phyloP scores from a whole-genome alignment of 1,140 invertebrate species.

The Euwallacea similis region DNA sequence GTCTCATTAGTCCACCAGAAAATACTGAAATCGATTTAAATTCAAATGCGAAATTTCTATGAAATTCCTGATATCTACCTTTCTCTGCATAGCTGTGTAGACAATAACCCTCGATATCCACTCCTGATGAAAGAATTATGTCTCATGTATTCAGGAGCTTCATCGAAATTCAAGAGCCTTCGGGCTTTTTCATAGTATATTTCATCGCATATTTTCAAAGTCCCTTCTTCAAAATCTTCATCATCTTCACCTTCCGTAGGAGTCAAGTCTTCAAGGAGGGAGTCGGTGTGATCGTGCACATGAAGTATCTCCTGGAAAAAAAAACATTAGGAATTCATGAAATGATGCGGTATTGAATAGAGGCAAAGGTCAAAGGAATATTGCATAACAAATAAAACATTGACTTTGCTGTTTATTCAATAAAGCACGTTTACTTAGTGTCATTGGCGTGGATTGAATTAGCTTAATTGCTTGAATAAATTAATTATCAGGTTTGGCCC shows the following conservation, averaged over 20 bases:
- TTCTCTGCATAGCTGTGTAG: conserved; percentile 81
- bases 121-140: conserved; percentile 70
- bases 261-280: conserved; percentile 41
- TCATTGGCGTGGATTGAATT: no score
- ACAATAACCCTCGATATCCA: conserved; percentile 76
- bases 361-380: not conserved
- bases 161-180: conserved; percentile 58
- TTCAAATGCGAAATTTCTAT: not conserved
- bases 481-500: no score
- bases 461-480: no score
- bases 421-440: no score
- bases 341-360: not conserved
- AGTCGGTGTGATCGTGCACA: conserved; percentile 40
- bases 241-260: conserved; percentile 16
- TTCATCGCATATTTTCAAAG: conserved; percentile 29
- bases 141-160: conserved; percentile 75
- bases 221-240: conserved; percentile 14
- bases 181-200: conserved; percentile 54
- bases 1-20: conserved; percentile 98
- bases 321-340: not conserved
- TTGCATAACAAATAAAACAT: not conserved
- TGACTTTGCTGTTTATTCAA: no score
- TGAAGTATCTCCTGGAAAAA: conserved; percentile 19
- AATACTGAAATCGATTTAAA: conserved; percentile 63
- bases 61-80: conserved; percentile 61